Percentiles rank a stretch among this genome's conserved stretches.
Conservation (phyloP, 2,113 vertebrate species). For the Phylloscopus trochiloides region DNA sequence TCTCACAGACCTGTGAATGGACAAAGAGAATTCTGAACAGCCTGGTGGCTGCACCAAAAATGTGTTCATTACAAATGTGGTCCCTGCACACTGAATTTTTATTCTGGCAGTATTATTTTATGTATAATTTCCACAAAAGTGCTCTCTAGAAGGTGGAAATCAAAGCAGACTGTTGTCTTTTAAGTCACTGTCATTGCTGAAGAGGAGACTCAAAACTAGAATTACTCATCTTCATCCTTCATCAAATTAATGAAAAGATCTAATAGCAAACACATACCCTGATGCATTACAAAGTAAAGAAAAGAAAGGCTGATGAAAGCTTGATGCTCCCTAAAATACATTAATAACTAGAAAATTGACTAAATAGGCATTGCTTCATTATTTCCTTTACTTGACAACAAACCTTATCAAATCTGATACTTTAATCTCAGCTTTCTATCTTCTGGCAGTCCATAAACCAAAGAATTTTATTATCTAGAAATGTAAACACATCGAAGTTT, state of each 20-base stretch:
- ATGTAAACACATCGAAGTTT: conserved; percentile 27
- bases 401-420: background rate
- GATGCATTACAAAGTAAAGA: background rate
- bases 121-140: background rate
- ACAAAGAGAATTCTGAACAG: background rate
- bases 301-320: background rate
- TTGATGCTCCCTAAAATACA: background rate
- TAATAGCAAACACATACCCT: background rate
- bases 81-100: background rate
- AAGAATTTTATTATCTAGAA: conserved; percentile 46
- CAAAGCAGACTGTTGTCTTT: background rate
- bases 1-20: background rate
- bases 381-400: background rate
- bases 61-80: background rate
- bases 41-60: background rate
- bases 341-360: background rate
- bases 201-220: background rate
- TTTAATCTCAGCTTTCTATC: conserved; percentile 27
- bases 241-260: background rate
- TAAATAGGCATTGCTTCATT: background rate
- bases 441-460: conserved; percentile 15
- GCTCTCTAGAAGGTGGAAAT: background rate
- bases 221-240: background rate
- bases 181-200: background rate
- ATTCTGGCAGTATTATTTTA: background rate